Conservation (phyloP, 2,888 invertebrate genomes). For the Cataglyphis albicans region DNA sequence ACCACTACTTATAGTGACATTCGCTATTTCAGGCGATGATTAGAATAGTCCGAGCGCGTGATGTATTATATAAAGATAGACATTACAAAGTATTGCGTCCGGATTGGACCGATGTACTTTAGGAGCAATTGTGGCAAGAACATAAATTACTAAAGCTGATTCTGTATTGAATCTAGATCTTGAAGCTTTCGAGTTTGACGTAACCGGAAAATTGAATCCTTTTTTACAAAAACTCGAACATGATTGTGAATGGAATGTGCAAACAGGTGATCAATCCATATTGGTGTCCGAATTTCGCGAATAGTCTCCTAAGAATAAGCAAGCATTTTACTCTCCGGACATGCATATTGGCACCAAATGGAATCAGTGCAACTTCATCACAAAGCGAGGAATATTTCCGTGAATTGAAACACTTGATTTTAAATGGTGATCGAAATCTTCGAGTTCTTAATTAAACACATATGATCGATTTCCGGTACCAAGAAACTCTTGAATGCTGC, state of each 20-base stretch:
- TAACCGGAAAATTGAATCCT: neutral
- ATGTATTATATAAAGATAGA: neutral
- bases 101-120: neutral
- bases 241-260: neutral
- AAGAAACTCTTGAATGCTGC: neutral
- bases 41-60: neutral
- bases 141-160: neutral
- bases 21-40: constrained; percentile 18
- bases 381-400: constrained; percentile 19
- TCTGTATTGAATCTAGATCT: neutral
- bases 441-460: constrained; percentile 4
- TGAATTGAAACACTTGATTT: neutral
- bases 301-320: neutral
- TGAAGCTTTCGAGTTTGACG: neutral
- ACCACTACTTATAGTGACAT: neutral
- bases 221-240: neutral
- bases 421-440: neutral
- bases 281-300: neutral
- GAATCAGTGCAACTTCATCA: neutral
- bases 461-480: neutral
- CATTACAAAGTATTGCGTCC: constrained; percentile 7
- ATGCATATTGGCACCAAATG: neutral
- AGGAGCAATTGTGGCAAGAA: constrained; percentile 5
- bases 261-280: constrained; percentile 16
- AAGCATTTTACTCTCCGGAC: constrained; percentile 4